Conservation (phyloP, 1,140 invertebrate species). For the Steinernema khuongi region DNA sequence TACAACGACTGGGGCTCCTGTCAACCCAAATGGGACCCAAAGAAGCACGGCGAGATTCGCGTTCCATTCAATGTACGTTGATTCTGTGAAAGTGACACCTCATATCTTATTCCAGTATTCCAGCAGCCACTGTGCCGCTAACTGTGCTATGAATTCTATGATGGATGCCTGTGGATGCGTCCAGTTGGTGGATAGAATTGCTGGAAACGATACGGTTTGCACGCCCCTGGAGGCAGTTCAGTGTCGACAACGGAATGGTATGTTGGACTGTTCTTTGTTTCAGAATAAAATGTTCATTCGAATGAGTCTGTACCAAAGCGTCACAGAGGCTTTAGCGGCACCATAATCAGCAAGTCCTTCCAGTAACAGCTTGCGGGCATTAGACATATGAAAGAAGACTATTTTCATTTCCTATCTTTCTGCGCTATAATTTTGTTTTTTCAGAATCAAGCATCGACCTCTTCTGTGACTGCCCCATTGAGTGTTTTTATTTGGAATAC, state of each 20-base stretch:
- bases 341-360: no score
- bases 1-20: constrained; percentile 28
- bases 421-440: no score
- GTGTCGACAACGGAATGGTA: constrained; percentile 5
- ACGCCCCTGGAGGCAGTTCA: constrained; percentile 19
- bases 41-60: background rate
- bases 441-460: background rate
- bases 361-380: no score
- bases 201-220: background rate
- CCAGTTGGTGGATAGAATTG: constrained; percentile 11
- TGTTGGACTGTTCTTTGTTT: background rate
- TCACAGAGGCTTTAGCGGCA: no score
- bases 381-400: no score
- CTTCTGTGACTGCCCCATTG: background rate
- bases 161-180: constrained; percentile 22
- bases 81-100: background rate
- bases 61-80: constrained; percentile 20
- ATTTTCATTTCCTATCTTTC: no score
- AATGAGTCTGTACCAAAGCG: background rate
- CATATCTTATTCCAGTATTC: constrained; percentile 23
- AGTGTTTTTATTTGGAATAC: background rate
- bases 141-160: constrained; percentile 15
- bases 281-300: no score
- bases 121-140: constrained; percentile 22
- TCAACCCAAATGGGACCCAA: constrained; percentile 16